Evolutionary conservation across 2,113 vertebrate genomes (phyloP).

Genomic region (Canis aureus): DNA sequence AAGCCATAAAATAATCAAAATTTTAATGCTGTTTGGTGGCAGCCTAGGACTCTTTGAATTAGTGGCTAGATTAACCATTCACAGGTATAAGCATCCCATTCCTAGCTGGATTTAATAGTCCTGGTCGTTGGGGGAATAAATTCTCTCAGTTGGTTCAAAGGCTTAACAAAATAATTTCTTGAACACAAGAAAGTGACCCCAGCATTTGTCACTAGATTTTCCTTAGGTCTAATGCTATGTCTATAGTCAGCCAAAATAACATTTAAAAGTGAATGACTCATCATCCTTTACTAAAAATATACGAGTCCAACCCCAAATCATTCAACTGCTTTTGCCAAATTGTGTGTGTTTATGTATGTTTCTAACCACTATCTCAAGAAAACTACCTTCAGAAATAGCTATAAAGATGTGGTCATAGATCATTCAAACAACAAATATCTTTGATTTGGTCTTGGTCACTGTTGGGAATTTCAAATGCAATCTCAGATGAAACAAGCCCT

Average conservation of each 20-base stretch:
- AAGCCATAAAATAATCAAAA: slow-evolving; percentile 79
- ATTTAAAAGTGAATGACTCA: slow-evolving; percentile 12
- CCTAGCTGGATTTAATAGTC: slow-evolving; percentile 63
- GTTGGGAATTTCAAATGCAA: slow-evolving; percentile 28
- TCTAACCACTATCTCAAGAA: neutral
- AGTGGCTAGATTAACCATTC: slow-evolving; percentile 73
- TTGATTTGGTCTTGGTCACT: neutral
- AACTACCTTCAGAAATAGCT: slow-evolving; percentile 22
- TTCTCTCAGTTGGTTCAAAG: slow-evolving; percentile 43
- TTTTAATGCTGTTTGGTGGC: slow-evolving; percentile 71
- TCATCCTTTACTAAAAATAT: slow-evolving; percentile 8
- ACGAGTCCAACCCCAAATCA: neutral
- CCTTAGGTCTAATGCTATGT: neutral
- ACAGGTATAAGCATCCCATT: slow-evolving; percentile 38
- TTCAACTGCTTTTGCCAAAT: neutral
- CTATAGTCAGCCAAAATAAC: neutral
- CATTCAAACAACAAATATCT: neutral
- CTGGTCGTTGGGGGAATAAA: slow-evolving; percentile 46
- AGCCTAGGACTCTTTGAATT: slow-evolving; percentile 69
- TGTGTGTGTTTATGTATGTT: neutral
- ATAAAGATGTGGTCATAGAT: neutral
- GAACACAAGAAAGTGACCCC: slow-evolving; percentile 19
- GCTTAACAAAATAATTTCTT: slow-evolving; percentile 65
- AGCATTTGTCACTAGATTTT: slow-evolving; percentile 11
- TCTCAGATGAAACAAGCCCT: neutral